Evolutionary conservation across 1,140 invertebrate genomes (phyloP).

Genomic region (Melipona quadrifasciata): DNA sequence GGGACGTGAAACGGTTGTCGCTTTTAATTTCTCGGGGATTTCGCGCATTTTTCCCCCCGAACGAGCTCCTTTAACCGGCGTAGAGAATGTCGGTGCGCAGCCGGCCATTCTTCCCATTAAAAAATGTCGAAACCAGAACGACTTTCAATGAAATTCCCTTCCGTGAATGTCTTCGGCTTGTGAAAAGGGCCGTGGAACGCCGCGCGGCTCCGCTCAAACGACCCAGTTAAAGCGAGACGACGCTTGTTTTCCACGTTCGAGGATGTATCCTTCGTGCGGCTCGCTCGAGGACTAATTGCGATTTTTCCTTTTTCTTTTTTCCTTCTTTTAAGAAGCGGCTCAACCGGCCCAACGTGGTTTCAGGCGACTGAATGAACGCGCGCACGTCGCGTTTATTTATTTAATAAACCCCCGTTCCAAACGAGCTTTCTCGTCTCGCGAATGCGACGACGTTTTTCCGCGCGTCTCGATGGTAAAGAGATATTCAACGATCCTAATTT

Average conservation of each 20-base stretch:
- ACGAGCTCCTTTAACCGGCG: slow-evolving; percentile 14
- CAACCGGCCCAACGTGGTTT: not conserved
- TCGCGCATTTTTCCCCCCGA: slow-evolving; percentile 23
- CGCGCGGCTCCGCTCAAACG: not conserved
- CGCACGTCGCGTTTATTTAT: not conserved
- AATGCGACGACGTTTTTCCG: not conserved
- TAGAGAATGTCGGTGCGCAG: slow-evolving; percentile 20
- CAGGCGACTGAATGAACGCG: not conserved
- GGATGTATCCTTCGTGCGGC: not conserved
- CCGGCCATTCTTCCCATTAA: slow-evolving; percentile 33
- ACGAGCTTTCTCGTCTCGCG: not conserved
- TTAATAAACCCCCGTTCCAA: too few species aligned
- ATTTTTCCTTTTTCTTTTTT: not conserved
- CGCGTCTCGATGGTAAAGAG: too few species aligned
- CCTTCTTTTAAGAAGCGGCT: not conserved
- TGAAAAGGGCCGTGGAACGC: slow-evolving; percentile 4
- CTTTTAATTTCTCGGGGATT: slow-evolving; percentile 36
- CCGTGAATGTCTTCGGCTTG: slow-evolving; percentile 13
- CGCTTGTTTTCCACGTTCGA: slow-evolving; percentile 9
- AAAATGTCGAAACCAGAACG: slow-evolving; percentile 48
- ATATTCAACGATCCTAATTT: not conserved
- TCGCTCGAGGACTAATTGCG: slow-evolving; percentile 13
- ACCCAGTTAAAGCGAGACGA: slow-evolving; percentile 29
- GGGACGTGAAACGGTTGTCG: not conserved
- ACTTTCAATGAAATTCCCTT: slow-evolving; percentile 32